Base-by-base conservation (phyloP, 2,113 vertebrate species). In the Zosterops hypoxanthus region DNA sequence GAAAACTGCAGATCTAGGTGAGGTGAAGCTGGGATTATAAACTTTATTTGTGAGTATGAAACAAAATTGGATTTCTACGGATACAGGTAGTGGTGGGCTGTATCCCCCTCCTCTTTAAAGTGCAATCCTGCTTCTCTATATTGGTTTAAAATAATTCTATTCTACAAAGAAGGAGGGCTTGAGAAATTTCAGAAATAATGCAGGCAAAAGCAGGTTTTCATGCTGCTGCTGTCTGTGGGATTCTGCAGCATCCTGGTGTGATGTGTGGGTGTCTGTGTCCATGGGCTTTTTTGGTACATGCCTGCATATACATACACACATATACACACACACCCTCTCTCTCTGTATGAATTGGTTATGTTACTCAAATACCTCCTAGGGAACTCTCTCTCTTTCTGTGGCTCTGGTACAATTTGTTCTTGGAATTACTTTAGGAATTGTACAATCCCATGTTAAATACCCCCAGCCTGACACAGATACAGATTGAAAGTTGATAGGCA, bases 331-430 rank as follows among this genome's bases (percentile, higher is more conserved):
- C 26, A 1, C 25, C 19, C 53, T 18, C 66, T 29, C 60, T 47
- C 78, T 73, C 79, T 46, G 39, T 77, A 34, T 53, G 73, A 93
- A 87, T 88, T 88, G 71, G 56, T 96, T 77, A 59, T 63, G 49
- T 91, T 95, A 82, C 86, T 63, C 91, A 89, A 84, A 92, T 71
- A 79, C 50, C 81, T 96, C 83, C 91, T 28, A 91, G 92, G 90
- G 77, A 91, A 87, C n/a, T 71, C 92, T 90, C 41, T 91, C 68
- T 94, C 61, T 92, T 84, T 95, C 77, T 76, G 42, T 52, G 78
- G 42, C 79, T 84, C n/a, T 87, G 91, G 82, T 85, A 95, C 86
- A 89, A 66, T 85, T 92, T 91, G 65, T 92, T 91, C 90, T 91
- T 92, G 77, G 84, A 92, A 91, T 94, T 68, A 81, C 88, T 90